Evolutionary conservation across 2,888 invertebrate genomes (phyloP), one percentile per base, ranked within the genome.

Genomic region (Andrena praecox): DNA sequence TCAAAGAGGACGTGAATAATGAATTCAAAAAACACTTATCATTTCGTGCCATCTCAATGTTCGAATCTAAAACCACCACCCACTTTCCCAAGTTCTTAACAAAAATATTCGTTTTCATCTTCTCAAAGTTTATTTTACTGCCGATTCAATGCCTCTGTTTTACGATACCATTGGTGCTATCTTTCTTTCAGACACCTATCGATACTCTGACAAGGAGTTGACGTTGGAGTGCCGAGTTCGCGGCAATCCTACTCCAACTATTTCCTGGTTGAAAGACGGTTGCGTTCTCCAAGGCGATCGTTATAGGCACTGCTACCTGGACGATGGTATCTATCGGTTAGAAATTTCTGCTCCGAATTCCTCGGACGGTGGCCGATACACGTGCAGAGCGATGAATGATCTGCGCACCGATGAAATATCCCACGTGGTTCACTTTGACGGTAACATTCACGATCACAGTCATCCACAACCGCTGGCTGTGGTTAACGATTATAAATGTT

Each of bases 191-290:
- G 97, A 98, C 93, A 95, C 95, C 12, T 98, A 97, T 93, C 96
- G 96, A 91, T 94, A 96, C 67, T 95, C 96, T 56, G 97, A 96
- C 90, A 96, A 97, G 92, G 96, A 97, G 92, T 93, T 98, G 70
- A 95, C 96, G 31, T 94, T 98, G 85, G 97, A 98, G 94, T 98
- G 98, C 91, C 96, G 97, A 69, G 96, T 98, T 63, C 96, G 97
- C 77, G 97, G 97, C 29, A 96, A 96, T 88, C 97, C 97, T 16
- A 94, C 95, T 3, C 97, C 97, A 0, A 95, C 95, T 0, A 96
- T 98, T 78, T 95, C 96, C 50, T 98, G 98, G 98, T 93, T 96
- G 84, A 97, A 97, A 92, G 96, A 97, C 87, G 96, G 96, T 54
- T 94, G 94, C 67, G 94, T 95, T 12, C 93, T 97, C 12, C 90